A percentile compares a stretch with the other conserved stretches of the same genome.
Conservation (phyloP, 2,888 invertebrate species). For the Meghimatium bilineatum region DNA sequence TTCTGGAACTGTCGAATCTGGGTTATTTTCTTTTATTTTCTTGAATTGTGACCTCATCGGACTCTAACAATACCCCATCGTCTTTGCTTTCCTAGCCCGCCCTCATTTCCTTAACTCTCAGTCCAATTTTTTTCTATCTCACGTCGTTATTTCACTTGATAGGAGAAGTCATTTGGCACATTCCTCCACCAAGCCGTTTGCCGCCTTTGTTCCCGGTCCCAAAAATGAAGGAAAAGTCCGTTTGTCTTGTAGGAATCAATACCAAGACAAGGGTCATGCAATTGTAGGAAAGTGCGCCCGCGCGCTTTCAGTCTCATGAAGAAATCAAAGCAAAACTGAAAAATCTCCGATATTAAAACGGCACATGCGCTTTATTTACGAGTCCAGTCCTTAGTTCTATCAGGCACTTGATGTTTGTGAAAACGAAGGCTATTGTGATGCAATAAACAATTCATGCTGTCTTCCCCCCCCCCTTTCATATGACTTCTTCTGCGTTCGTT, state of each 20-base stretch:
- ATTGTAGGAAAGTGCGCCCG: slow-evolving; percentile 14
- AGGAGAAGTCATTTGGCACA: slow-evolving; percentile 25
- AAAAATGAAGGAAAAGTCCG: neutral
- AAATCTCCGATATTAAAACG: neutral
- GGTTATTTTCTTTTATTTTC: neutral
- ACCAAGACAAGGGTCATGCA: slow-evolving; percentile 27
- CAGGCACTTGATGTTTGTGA: neutral
- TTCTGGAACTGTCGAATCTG: slow-evolving; percentile 33
- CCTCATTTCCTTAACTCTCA: slow-evolving; percentile 20
- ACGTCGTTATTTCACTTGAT: slow-evolving; percentile 24
- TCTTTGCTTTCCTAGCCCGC: slow-evolving; percentile 29
- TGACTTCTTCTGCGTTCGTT: too few species aligned
- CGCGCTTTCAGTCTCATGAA: neutral
- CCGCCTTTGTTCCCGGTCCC: slow-evolving; percentile 23
- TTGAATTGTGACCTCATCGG: slow-evolving; percentile 24
- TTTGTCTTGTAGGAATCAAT: slow-evolving; percentile 35
- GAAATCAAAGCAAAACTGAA: neutral
- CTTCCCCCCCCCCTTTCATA: neutral
- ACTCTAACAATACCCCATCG: slow-evolving; percentile 26
- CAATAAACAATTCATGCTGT: neutral
- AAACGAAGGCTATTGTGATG: neutral
- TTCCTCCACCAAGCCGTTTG: neutral
- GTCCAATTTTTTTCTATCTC: slow-evolving; percentile 19
- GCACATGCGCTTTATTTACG: neutral
- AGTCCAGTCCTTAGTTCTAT: neutral